Conservation (phyloP, 2,888 invertebrate genomes). For the Gryllus longicercus region DNA sequence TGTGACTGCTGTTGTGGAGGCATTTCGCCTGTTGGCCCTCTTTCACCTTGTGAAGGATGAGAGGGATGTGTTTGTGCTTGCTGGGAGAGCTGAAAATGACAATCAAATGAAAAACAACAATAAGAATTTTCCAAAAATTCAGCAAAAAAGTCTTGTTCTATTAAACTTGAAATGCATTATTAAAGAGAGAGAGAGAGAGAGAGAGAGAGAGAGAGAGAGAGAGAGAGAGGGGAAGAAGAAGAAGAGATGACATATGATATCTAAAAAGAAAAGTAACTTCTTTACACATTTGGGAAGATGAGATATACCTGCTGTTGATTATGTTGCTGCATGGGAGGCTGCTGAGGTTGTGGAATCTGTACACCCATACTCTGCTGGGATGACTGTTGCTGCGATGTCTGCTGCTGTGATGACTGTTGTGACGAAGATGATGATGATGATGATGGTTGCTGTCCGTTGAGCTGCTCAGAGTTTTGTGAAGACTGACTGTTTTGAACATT, state of each 20-base stretch:
- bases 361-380: slow-evolving; percentile 51
- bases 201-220: too few species aligned
- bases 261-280: neutral
- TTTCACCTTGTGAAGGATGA: slow-evolving; percentile 4
- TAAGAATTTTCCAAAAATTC: neutral
- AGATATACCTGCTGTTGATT: slow-evolving; percentile 36
- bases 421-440: too few species aligned
- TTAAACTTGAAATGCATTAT: neutral
- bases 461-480: neutral
- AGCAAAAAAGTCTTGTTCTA: neutral
- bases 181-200: too few species aligned
- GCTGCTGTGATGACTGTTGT: slow-evolving; percentile 29
- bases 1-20: slow-evolving; percentile 26
- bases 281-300: neutral
- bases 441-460: neutral
- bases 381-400: slow-evolving; percentile 51
- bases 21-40: slow-evolving; percentile 28
- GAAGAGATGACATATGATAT: too few species aligned
- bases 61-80: neutral
- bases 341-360: slow-evolving; percentile 58
- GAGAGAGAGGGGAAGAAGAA: too few species aligned
- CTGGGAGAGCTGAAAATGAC: neutral
- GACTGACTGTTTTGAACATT: neutral
- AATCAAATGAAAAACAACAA: neutral
- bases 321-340: slow-evolving; percentile 50